These are phyloP conservation scores for Troilus luridus DNA, from an alignment of 2,888 invertebrate species.

Conservation along the genomic window DNA sequence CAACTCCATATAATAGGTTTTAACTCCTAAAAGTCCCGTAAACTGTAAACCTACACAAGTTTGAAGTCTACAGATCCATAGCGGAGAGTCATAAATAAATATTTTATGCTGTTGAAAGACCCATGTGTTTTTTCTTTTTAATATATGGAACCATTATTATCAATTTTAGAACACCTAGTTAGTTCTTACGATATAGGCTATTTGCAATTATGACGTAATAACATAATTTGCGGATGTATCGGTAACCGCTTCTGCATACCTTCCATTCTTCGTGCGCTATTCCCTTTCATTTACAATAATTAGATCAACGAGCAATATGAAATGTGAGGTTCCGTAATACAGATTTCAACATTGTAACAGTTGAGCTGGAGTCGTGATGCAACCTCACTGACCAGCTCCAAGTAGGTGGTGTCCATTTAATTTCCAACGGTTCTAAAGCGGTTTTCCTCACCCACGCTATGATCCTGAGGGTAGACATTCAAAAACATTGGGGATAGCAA, in stretches of 20 bases:
- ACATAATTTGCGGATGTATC: not conserved
- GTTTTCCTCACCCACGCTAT: not conserved
- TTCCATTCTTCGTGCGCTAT: not conserved
- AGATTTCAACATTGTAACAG: not conserved
- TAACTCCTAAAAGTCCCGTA: no score
- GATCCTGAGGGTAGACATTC: not conserved
- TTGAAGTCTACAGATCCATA: not conserved
- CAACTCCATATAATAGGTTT: no score
- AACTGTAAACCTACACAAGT: no score
- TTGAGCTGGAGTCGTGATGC: not conserved
- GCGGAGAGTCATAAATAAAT: not conserved
- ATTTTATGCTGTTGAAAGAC: not conserved
- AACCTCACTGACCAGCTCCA: not conserved
- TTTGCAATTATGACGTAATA: not conserved
- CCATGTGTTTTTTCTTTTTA: not conserved
- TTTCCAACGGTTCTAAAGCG: constrained; percentile 18
- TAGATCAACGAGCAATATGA: constrained; percentile 33
- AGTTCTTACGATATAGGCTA: not conserved
- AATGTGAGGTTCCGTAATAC: not conserved
- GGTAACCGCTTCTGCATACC: not conserved
- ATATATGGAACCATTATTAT: not conserved
- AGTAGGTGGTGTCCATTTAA: not conserved
- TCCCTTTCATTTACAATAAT: not conserved
- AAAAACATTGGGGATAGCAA: not conserved
- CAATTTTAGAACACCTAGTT: not conserved